Conservation (phyloP, 2,888 invertebrate species). For the Chrysotoxum bicinctum region DNA sequence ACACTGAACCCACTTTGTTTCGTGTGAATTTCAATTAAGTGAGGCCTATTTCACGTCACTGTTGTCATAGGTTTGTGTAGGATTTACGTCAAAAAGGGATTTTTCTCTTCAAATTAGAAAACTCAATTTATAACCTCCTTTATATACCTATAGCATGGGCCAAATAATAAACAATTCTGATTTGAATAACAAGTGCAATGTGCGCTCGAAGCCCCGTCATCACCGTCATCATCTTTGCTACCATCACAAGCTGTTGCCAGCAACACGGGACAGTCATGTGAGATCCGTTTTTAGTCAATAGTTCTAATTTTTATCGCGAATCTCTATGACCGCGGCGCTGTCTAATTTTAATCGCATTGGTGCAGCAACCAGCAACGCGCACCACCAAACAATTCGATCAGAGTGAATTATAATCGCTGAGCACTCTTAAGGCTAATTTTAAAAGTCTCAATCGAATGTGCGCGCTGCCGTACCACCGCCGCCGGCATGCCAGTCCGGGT, state of each 20-base stretch:
- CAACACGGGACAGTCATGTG: slow-evolving; percentile 51
- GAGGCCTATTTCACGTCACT: slow-evolving; percentile 26
- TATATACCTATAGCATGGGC: neutral
- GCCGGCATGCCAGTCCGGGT: neutral
- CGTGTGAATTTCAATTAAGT: neutral
- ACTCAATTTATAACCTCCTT: neutral
- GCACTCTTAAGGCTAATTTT: slow-evolving; percentile 33
- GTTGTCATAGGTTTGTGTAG: slow-evolving; percentile 31
- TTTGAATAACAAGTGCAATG: slow-evolving; percentile 35
- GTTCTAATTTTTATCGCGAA: slow-evolving; percentile 39
- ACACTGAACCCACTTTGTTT: slow-evolving; percentile 32
- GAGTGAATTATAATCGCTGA: slow-evolving; percentile 4
- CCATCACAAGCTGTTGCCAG: neutral
- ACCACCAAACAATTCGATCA: slow-evolving; percentile 55
- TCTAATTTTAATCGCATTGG: slow-evolving; percentile 48
- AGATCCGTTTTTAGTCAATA: slow-evolving; percentile 50
- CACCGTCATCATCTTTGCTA: slow-evolving; percentile 5
- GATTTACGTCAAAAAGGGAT: slow-evolving; percentile 45
- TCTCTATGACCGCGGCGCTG: slow-evolving; percentile 57
- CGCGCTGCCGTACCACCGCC: neutral
- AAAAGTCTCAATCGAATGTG: slow-evolving; percentile 8
- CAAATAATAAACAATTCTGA: slow-evolving; percentile 42
- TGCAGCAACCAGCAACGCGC: slow-evolving; percentile 7
- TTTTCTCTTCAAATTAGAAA: slow-evolving; percentile 9
- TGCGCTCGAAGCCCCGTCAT: slow-evolving; percentile 37